Conservation (phyloP, 2,888 invertebrate species). For the Pollenia labialis region DNA sequence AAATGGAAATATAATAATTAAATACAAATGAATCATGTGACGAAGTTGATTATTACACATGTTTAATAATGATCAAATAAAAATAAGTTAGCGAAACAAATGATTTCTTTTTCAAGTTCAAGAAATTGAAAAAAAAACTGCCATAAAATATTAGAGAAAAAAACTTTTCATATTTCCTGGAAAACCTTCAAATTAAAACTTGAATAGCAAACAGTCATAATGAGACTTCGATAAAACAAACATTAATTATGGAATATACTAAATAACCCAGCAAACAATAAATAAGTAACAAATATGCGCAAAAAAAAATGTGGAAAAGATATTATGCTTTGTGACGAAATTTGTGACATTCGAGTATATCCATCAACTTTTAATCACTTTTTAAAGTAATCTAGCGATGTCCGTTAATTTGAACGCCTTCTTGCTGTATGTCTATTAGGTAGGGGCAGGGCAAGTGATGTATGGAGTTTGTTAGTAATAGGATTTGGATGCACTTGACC, state of each 20-base stretch:
- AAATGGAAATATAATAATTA: neutral
- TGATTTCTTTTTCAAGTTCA: slow-evolving; percentile 54
- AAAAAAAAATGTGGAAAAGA: neutral
- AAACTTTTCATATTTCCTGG: slow-evolving; percentile 35
- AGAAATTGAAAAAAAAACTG: slow-evolving; percentile 7
- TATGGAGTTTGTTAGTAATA: no score
- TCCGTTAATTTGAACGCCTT: no score
- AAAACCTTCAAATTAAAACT: slow-evolving; percentile 27
- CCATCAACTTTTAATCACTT: no score
- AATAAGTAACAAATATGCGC: neutral
- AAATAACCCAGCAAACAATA: slow-evolving; percentile 19
- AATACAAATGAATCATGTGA: slow-evolving; percentile 36
- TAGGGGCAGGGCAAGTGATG: no score
- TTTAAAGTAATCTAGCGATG: no score
- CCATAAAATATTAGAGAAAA: neutral
- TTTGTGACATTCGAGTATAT: no score
- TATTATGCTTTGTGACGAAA: no score
- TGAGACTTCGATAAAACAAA: slow-evolving; percentile 5
- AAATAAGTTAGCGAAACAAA: slow-evolving; percentile 9
- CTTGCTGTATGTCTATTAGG: no score
- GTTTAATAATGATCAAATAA: neutral
- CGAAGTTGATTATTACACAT: slow-evolving; percentile 8
- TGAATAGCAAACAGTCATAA: slow-evolving; percentile 20
- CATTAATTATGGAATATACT: neutral
- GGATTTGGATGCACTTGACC: no score